Conservation (phyloP, 2,888 invertebrate genomes). For the Apamea crenata region DNA sequence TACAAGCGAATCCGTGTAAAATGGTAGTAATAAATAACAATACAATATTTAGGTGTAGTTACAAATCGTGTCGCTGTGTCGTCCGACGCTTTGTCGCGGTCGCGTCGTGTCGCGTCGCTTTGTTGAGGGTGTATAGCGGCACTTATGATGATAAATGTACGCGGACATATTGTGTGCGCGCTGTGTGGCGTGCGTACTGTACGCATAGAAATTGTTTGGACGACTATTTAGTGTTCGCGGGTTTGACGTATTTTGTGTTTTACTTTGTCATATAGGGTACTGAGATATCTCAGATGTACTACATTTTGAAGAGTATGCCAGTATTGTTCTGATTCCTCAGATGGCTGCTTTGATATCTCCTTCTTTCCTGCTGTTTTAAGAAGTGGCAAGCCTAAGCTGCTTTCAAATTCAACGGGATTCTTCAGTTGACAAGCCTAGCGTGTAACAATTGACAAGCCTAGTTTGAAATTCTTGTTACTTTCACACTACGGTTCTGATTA, state of each 20-base stretch:
- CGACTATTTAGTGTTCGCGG: slow-evolving; percentile 18
- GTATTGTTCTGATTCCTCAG: not conserved
- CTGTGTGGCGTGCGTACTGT: slow-evolving; percentile 73
- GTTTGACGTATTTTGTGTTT: slow-evolving; percentile 1
- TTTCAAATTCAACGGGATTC: not conserved
- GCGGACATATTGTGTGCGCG: slow-evolving; percentile 72
- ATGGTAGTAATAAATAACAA: slow-evolving; percentile 70
- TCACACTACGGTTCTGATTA: not conserved
- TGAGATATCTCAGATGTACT: not conserved
- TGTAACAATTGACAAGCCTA: not conserved
- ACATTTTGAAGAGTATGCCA: not conserved
- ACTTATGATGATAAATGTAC: slow-evolving; percentile 88
- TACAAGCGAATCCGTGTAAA: slow-evolving; percentile 71
- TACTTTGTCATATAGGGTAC: not conserved
- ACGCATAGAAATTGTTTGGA: slow-evolving; percentile 65
- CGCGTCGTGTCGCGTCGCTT: slow-evolving; percentile 68
- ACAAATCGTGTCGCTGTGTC: slow-evolving; percentile 69
- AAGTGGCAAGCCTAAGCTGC: not conserved
- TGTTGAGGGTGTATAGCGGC: slow-evolving; percentile 76
- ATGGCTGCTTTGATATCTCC: no score
- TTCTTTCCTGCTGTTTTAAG: not conserved
- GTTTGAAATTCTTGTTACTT: not conserved
- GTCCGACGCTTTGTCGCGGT: slow-evolving; percentile 66
- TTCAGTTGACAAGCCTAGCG: not conserved
- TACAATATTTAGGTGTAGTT: slow-evolving; percentile 73